A percentile compares a stretch with the other conserved stretches of the same genome.
These are phyloP conservation scores for Azemiops feae DNA, from an alignment of 2,113 vertebrate genomes.

Conservation along the genomic window DNA sequence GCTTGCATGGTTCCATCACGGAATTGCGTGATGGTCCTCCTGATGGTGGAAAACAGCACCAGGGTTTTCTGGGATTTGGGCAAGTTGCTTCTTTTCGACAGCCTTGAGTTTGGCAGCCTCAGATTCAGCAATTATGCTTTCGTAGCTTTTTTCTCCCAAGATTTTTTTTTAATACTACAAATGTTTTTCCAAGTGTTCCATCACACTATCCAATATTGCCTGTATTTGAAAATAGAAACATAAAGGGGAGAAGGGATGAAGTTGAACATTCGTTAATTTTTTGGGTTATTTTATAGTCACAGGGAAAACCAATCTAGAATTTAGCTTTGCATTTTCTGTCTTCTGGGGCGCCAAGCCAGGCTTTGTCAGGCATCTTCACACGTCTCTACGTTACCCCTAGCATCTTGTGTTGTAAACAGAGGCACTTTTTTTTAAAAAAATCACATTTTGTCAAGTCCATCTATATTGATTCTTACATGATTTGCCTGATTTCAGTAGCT, in stretches of 20 bases:
- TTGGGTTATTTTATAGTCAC: neutral
- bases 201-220: neutral
- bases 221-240: neutral
- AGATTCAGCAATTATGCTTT: no score
- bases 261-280: no score
- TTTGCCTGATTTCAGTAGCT: constrained; percentile 2
- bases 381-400: neutral
- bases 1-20: no score
- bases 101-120: no score
- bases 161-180: no score
- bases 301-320: neutral
- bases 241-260: neutral
- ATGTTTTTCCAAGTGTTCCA: neutral
- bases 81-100: no score
- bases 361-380: neutral
- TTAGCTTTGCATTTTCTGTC: neutral
- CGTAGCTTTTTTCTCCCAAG: neutral
- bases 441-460: constrained; percentile 1
- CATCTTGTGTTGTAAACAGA: neutral
- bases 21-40: no score
- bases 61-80: no score
- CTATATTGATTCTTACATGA: constrained; percentile 8
- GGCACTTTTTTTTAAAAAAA: neutral
- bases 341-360: no score
- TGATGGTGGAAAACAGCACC: no score